These are phyloP conservation scores for Aspidiotus destructor DNA, from an alignment of 2,888 invertebrate genomes.

Conservation along the genomic window DNA sequence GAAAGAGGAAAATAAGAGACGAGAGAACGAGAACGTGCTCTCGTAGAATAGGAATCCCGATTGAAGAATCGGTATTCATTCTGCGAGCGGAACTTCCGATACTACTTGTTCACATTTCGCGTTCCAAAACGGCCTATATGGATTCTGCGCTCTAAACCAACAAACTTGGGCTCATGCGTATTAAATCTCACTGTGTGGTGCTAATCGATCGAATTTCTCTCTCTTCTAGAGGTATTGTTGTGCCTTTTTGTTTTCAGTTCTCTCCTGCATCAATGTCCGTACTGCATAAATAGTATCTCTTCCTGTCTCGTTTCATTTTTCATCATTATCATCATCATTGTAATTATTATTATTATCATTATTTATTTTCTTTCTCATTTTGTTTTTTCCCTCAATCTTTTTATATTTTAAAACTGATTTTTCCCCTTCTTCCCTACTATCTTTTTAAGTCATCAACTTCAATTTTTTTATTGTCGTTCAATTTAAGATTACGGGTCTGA, in stretches of 20 bases:
- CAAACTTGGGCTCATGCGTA: constrained; percentile 25
- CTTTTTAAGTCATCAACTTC: background rate
- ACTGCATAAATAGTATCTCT: too few species aligned
- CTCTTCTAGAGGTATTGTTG: constrained; percentile 28
- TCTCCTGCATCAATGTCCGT: background rate
- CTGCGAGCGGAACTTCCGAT: constrained; percentile 20
- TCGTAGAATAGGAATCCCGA: constrained; percentile 10
- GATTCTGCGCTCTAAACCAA: constrained; percentile 28
- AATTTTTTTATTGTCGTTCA: background rate
- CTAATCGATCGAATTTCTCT: constrained; percentile 30
- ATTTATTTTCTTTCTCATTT: background rate
- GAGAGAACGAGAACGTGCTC: constrained; percentile 21
- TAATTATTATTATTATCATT: background rate
- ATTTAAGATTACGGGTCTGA: too few species aligned
- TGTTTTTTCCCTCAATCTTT: too few species aligned
- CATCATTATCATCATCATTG: constrained; percentile 2
- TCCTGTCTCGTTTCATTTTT: background rate
- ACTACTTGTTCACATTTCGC: constrained; percentile 16
- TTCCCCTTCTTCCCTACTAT: background rate
- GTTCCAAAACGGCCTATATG: constrained; percentile 22
- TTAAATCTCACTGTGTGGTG: constrained; percentile 21
- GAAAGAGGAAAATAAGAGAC: constrained; percentile 3
- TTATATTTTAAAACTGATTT: background rate
- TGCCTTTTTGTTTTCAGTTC: constrained; percentile 26
- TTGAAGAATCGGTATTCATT: constrained; percentile 25